A percentile compares a stretch with the other conserved stretches of the same genome.
phyloP scores from a whole-genome alignment of 2,888 invertebrate genomes.

The Myopa tessellatipennis region DNA sequence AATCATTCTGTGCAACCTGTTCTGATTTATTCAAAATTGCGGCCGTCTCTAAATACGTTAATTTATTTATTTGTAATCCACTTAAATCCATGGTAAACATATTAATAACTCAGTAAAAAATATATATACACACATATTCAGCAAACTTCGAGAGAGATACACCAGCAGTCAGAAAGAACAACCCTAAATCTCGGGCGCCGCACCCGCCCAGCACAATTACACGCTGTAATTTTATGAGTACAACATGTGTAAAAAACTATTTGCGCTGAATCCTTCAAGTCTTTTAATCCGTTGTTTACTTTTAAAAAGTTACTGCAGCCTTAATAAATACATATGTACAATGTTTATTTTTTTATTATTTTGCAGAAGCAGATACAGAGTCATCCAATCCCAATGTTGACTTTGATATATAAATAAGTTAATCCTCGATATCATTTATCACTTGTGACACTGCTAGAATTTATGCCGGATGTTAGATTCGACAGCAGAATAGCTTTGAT shows the following conservation, averaged over 20 bases:
- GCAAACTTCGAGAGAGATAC: constrained; percentile 6
- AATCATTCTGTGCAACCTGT: constrained; percentile 46
- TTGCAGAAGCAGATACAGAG: background rate
- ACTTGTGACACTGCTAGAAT: constrained; percentile 44
- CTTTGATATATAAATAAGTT: constrained; percentile 44
- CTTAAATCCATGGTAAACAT: constrained; percentile 52
- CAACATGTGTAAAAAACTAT: constrained; percentile 67
- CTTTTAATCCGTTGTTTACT: constrained; percentile 65
- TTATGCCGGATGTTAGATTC: background rate
- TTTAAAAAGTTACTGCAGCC: constrained; percentile 50
- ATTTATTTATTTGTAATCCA: constrained; percentile 54
- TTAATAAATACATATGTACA: background rate
- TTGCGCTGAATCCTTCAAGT: constrained; percentile 62
- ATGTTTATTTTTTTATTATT: constrained; percentile 6
- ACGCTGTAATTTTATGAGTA: constrained; percentile 60
- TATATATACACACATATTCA: background rate
- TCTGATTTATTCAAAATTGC: constrained; percentile 10
- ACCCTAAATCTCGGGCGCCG: constrained; percentile 39
- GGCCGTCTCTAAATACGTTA: constrained; percentile 45
- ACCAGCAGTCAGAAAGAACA: constrained; percentile 28
- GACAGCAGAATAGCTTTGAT: background rate
- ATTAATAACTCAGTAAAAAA: constrained; percentile 50
- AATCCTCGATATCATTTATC: constrained; percentile 53
- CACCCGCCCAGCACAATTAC: constrained; percentile 54
- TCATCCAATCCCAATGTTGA: background rate